These are phyloP conservation scores for Prolemur simus DNA, from an alignment of 2,113 vertebrate species.

Conservation along the genomic window DNA sequence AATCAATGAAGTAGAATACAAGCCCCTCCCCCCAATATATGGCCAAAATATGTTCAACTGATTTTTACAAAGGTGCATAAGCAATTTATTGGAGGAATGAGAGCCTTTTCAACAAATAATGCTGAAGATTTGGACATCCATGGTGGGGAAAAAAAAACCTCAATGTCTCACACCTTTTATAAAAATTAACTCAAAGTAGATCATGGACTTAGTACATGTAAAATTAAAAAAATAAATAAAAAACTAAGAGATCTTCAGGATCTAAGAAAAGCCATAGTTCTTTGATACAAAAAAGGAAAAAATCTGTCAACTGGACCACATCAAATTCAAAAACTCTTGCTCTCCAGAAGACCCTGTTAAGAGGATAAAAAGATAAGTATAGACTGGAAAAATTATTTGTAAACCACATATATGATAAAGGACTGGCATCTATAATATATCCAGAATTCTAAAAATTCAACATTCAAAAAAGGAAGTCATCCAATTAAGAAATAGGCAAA, in stretches of 20 bases:
- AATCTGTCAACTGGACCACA: background rate
- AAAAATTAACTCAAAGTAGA: background rate
- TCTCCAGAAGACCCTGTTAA: background rate
- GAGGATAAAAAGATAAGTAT: background rate
- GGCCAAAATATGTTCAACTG: background rate
- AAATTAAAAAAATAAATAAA: background rate
- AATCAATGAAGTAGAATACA: background rate
- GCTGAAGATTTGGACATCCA: background rate
- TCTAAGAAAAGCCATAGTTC: background rate
- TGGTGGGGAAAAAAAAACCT: background rate
- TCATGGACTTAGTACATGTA: background rate
- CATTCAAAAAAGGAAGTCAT: background rate
- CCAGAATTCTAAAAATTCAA: background rate
- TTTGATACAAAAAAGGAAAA: background rate
- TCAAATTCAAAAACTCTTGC: background rate
- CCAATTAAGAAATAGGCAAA: background rate
- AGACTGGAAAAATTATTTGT: background rate
- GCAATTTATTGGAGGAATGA: background rate
- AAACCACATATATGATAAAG: background rate
- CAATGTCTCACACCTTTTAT: background rate
- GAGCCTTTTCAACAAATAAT: background rate
- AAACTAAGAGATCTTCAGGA: background rate
- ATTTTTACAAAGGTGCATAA: background rate
- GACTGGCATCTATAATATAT: background rate
- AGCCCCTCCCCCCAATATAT: background rate